These are phyloP conservation scores for Molothrus ater DNA, from an alignment of 2,797 vertebrate species.

Conservation along the genomic window DNA sequence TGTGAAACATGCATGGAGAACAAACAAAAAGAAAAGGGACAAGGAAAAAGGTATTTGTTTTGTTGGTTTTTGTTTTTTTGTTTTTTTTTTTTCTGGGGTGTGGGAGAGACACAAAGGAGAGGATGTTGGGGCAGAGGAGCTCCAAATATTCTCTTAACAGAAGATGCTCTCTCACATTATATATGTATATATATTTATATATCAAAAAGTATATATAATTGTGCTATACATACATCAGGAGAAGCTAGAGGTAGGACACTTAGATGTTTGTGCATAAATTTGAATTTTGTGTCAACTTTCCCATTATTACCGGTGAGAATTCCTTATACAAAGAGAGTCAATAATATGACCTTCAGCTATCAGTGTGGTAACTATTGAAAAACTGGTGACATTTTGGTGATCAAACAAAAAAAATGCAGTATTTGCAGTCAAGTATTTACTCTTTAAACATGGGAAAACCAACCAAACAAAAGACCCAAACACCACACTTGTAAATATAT, in stretches of 20 bases:
- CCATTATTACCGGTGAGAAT: not conserved
- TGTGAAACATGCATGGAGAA: not conserved
- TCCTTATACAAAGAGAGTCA: not conserved
- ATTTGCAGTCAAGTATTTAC: not conserved
- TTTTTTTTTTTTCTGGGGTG: fast-evolving
- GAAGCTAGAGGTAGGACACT: not conserved
- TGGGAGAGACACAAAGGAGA: fast-evolving
- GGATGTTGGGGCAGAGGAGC: not conserved
- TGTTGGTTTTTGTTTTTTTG: not conserved
- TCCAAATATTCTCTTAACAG: not conserved
- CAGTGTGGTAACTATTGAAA: not conserved
- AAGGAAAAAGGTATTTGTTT: not conserved
- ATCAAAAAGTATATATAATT: not conserved
- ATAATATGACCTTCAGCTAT: not conserved
- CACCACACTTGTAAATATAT: not conserved
- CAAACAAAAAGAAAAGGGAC: not conserved
- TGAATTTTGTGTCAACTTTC: not conserved
- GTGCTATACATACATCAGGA: not conserved
- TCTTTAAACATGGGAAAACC: not conserved
- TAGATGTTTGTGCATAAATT: not conserved
- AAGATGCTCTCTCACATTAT: not conserved
- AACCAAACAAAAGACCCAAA: not conserved
- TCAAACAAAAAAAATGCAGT: not conserved
- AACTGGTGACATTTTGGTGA: not conserved
- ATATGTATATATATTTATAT: too few relatives aligned